These are phyloP conservation scores for Andrena trimmerana DNA, from an alignment of 2,888 invertebrate genomes.

Conservation along the genomic window DNA sequence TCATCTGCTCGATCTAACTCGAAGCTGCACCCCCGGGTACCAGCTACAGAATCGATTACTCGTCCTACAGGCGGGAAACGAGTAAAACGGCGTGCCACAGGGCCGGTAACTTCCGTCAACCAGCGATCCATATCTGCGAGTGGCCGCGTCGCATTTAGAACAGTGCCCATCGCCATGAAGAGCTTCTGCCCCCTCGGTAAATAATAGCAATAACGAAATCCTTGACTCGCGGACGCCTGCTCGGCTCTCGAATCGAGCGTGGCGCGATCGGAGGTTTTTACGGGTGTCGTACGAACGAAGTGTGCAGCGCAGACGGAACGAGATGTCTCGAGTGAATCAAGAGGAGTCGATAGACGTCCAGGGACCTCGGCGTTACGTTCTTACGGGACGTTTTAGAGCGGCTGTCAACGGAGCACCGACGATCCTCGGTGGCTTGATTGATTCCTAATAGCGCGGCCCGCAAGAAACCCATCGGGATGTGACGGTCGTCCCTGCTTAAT, in stretches of 20 bases:
- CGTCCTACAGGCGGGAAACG: neutral
- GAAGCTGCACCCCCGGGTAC: neutral
- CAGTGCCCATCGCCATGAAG: neutral
- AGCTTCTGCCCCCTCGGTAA: neutral
- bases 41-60: neutral
- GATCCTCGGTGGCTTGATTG: slow-evolving; percentile 59
- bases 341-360: slow-evolving; percentile 15
- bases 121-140: too few relatives aligned
- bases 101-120: too few relatives aligned
- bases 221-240: slow-evolving; percentile 1
- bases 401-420: slow-evolving; percentile 54
- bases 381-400: slow-evolving; percentile 46
- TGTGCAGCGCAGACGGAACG: slow-evolving; percentile 25
- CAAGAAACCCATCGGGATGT: slow-evolving; percentile 71
- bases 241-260: slow-evolving; percentile 25
- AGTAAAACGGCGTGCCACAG: too few relatives aligned
- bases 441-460: slow-evolving; percentile 69
- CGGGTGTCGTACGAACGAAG: slow-evolving; percentile 13
- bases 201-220: neutral
- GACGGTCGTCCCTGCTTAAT: slow-evolving; percentile 67
- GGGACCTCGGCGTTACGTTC: slow-evolving; percentile 40
- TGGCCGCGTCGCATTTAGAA: neutral
- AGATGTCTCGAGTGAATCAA: neutral
- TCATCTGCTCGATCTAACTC: neutral
- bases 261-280: slow-evolving; percentile 19